Evolutionary conservation across 2,113 vertebrate genomes (phyloP).

Genomic region (Apeltes quadracus): DNA sequence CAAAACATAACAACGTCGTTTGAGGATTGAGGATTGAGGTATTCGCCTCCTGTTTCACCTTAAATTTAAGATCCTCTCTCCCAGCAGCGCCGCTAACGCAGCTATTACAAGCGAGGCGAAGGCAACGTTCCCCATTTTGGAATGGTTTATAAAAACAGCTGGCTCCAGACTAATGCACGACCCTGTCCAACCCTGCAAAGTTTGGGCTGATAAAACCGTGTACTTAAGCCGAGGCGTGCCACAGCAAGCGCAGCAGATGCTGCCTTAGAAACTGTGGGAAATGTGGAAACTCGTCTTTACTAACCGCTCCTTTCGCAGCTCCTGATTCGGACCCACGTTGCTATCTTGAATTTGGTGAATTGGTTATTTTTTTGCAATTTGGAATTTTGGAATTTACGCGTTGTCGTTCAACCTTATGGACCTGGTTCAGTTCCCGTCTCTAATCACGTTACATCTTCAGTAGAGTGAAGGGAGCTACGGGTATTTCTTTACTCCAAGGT

Average conservation of each 20-base stretch:
- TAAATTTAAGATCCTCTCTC: constrained; percentile 67
- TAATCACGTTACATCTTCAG: background rate
- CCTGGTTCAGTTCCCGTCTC: fast-evolving
- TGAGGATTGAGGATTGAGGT: too few relatives aligned
- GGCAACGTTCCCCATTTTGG: constrained; percentile 70
- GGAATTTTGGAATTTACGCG: background rate
- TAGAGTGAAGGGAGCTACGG: background rate
- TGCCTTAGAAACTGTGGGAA: constrained; percentile 28
- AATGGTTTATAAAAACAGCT: background rate
- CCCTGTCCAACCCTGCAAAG: background rate
- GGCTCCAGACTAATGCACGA: background rate
- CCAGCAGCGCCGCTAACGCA: constrained; percentile 61
- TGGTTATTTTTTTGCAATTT: too few relatives aligned
- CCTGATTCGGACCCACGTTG: background rate
- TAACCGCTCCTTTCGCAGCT: background rate
- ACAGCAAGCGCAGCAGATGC: background rate
- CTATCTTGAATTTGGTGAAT: background rate
- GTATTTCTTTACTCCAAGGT: background rate
- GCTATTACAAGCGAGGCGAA: constrained; percentile 54
- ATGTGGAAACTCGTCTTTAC: background rate
- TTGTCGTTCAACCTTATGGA: background rate
- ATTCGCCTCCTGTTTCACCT: constrained; percentile 66
- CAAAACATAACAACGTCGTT: background rate
- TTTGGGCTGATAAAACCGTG: background rate
- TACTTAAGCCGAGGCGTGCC: background rate